Base-by-base conservation (phyloP, 2,113 vertebrate species). In the Otocyon megalotis region DNA sequence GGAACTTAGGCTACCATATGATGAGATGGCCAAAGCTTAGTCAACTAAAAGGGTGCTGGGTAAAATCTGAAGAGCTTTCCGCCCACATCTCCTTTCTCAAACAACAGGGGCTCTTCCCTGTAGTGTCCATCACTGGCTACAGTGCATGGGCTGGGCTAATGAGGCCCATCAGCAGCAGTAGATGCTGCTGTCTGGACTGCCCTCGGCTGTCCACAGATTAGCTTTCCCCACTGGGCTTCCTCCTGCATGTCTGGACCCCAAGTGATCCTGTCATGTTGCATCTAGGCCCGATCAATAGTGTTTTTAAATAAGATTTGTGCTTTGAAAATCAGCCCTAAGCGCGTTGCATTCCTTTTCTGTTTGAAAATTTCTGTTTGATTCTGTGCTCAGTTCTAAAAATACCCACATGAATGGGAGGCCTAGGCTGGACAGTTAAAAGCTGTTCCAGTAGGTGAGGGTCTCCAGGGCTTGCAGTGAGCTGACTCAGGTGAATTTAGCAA, bases 221-320 rank as follows among this genome's bases (percentile, higher is more conserved):
- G 43, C 16, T 81, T 91, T 62, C 32, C 48, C 54, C 28, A 65
- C 54, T 80, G 50, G 58, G 5, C 43, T 97, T 93, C 58, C 48
- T 93, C 81, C 53, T 90, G 56, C 43, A 32, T 16, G 1, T 26
- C 65, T 62, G 69, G 71, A 88, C 60, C 92, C 37, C 26, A 54
- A 17, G n/a, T 62, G 93, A 89, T 65, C 71, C 83, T 88, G n/a
- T 90, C 96, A 58, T 93, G 81, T 76, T 95, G 76, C 90, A 88
- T 88, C 88, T 95, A 93, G 96, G 28, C 15, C 62, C 5, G 0
- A 97, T 98, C 96, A 83, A 26, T 98, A 97, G 93, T 90, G 94
- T 95, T 97, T 94, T 97, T 24, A 96, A 97, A 95, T 90, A 96
- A 97, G 88, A 62, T 93, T 88, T 98, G 90, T 95, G 97, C 95